phyloP scores from a whole-genome alignment of 2,888 invertebrate genomes.

The Pyrocoelia pectoralis region DNA sequence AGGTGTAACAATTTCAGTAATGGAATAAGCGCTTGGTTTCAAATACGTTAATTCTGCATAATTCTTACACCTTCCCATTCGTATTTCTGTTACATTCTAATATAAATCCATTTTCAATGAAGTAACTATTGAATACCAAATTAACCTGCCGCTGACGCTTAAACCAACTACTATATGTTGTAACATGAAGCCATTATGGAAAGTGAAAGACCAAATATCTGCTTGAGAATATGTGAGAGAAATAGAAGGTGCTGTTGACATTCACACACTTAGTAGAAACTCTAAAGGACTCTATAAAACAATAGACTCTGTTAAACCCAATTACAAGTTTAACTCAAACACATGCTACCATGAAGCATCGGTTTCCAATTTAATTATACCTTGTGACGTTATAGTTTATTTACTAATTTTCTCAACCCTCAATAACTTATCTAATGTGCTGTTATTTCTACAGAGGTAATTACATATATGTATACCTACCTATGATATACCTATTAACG shows the following conservation, averaged over 20 bases:
- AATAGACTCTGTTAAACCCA: slow-evolving; percentile 31
- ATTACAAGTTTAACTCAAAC: slow-evolving; percentile 28
- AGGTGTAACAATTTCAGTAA: too few species aligned
- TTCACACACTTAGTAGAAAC: slow-evolving; percentile 24
- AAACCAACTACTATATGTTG: not conserved
- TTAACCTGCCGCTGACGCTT: not conserved
- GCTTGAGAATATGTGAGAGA: slow-evolving; percentile 15
- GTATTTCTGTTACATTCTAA: not conserved
- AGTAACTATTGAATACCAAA: not conserved
- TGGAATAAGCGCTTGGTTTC: too few species aligned
- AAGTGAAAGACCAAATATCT: slow-evolving; percentile 10
- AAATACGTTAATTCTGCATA: too few species aligned
- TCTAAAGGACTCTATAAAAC: slow-evolving; percentile 22
- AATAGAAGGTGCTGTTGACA: slow-evolving; percentile 21
- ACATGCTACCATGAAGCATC: slow-evolving; percentile 29
- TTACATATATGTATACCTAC: too few species aligned
- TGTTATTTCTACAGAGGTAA: too few species aligned
- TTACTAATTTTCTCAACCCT: not conserved
- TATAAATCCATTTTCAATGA: not conserved
- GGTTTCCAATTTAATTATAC: slow-evolving; percentile 26
- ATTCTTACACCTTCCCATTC: too few species aligned
- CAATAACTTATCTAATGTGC: too few species aligned
- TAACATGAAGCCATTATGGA: slow-evolving; percentile 11
- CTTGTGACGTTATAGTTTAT: not conserved
- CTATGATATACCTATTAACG: too few species aligned